A percentile compares a stretch with the other conserved stretches of the same genome.
phyloP scores from a whole-genome alignment of 30 jellyfish, hydroid and myxozoan species.

The Hydra vulgaris region DNA sequence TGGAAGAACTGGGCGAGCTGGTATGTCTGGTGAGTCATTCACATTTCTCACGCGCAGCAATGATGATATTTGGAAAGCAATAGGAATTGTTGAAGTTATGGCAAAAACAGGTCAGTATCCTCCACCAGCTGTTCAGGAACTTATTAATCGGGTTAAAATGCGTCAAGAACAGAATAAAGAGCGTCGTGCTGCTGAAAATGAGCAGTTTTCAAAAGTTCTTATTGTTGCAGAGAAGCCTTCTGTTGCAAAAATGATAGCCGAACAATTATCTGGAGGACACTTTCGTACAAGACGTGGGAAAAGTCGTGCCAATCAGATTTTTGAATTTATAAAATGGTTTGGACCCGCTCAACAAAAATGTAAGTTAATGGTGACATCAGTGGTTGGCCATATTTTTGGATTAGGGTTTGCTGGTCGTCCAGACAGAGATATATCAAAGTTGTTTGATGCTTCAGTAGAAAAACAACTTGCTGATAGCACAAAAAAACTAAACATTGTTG shows the following conservation, averaged over 20 bases:
- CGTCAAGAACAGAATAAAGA: conserved; percentile 29
- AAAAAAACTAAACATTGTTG: conserved; percentile 24
- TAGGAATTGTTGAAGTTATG: conserved; percentile 30
- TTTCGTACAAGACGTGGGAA: conserved; percentile 32
- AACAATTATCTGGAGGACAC: conserved; percentile 23
- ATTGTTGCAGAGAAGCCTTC: conserved; percentile 34
- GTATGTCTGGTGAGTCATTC: conserved; percentile 33
- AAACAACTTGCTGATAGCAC: conserved; percentile 21
- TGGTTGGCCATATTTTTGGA: conserved; percentile 24
- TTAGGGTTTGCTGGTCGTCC: conserved; percentile 14
- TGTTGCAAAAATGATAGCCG: conserved; percentile 33
- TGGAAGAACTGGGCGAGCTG: conserved; percentile 51
- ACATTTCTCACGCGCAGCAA: conserved; percentile 23
- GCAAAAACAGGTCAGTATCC: conserved; percentile 27
- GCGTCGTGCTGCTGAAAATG: conserved; percentile 30
- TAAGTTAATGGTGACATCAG: conserved; percentile 28
- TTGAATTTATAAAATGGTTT: conserved; percentile 27
- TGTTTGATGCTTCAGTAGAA: conserved; percentile 20
- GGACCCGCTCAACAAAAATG: conserved; percentile 23
- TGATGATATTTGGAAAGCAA: conserved; percentile 30
- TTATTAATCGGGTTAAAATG: not conserved
- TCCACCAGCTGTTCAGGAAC: conserved; percentile 19
- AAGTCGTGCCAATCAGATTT: conserved; percentile 32
- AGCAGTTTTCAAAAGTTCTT: conserved; percentile 25
- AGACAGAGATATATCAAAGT: conserved; percentile 10